Evolutionary conservation across 2,888 invertebrate genomes (phyloP).

Genomic region (Sicus ferrugineus): DNA sequence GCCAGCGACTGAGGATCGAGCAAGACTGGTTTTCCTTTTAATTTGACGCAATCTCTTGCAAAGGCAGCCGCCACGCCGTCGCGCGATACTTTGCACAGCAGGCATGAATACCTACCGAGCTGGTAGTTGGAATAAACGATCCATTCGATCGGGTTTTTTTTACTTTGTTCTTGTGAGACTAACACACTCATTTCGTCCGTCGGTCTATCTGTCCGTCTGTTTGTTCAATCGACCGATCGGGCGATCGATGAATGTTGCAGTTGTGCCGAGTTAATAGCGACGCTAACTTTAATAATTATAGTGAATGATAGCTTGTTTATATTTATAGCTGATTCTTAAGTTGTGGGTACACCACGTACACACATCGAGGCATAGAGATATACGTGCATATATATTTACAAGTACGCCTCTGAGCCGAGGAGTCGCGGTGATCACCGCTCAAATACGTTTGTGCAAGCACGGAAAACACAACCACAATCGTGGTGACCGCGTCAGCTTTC

Average conservation of each 20-base stretch:
- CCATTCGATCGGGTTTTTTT: background rate
- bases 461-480: background rate
- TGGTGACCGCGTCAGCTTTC: background rate
- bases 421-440: background rate
- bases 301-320: conserved; percentile 33
- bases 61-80: background rate
- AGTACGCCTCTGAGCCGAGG: too few species aligned
- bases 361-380: too few species aligned
- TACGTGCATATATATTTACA: too few species aligned
- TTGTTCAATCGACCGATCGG: conserved; percentile 6
- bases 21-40: conserved; percentile 13
- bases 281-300: conserved; percentile 35
- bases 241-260: conserved; percentile 10
- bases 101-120: too few species aligned
- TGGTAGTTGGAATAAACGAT: too few species aligned
- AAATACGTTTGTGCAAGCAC: conserved; percentile 20
- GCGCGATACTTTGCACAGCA: background rate
- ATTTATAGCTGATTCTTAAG: conserved; percentile 24
- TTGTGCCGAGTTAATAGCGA: conserved; percentile 27
- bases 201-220: background rate
- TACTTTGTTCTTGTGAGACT: too few species aligned
- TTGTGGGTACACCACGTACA: too few species aligned
- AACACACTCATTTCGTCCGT: conserved; percentile 20
- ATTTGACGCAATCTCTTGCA: conserved; percentile 12
- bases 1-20: conserved; percentile 5